Percentiles rank a stretch among this genome's conserved stretches.
Conservation (phyloP, 2,113 vertebrate genomes). For the Empidonax alnorum region DNA sequence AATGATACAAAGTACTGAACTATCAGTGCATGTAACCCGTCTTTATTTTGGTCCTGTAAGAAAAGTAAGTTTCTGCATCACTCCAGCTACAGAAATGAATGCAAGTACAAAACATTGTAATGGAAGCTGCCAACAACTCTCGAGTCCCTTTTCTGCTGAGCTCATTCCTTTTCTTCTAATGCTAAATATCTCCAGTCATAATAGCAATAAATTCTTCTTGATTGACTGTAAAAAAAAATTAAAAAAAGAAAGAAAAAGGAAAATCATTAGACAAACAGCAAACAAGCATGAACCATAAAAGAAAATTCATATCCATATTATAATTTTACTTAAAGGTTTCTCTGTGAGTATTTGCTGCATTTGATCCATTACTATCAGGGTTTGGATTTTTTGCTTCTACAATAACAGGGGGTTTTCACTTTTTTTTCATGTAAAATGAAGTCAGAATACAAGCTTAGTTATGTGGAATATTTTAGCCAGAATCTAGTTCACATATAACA, state of each 20-base stretch:
- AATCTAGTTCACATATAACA: neutral
- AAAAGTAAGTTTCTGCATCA: constrained; percentile 34
- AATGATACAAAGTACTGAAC: constrained; percentile 58
- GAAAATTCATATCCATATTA: neutral
- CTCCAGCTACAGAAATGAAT: constrained; percentile 54
- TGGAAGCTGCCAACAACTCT: constrained; percentile 14
- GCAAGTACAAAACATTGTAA: constrained; percentile 26
- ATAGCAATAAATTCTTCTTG: constrained; percentile 96
- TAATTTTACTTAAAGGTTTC: neutral
- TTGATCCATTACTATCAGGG: neutral
- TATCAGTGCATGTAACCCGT: constrained; percentile 44
- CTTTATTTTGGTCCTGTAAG: constrained; percentile 61
- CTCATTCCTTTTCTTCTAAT: constrained; percentile 47
- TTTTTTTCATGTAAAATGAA: neutral
- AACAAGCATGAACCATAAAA: neutral
- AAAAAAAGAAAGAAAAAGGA: constrained; percentile 18
- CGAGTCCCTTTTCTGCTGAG: neutral
- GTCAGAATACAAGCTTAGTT: neutral
- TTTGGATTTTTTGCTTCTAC: neutral
- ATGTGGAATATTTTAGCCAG: neutral
- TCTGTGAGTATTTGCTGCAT: neutral
- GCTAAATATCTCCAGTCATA: constrained; percentile 92
- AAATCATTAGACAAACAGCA: constrained; percentile 19
- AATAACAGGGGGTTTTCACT: neutral
- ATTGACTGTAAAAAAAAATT: constrained; percentile 82